These are phyloP conservation scores for Lagria hirta DNA, from an alignment of 2,888 invertebrate species.

Conservation along the genomic window DNA sequence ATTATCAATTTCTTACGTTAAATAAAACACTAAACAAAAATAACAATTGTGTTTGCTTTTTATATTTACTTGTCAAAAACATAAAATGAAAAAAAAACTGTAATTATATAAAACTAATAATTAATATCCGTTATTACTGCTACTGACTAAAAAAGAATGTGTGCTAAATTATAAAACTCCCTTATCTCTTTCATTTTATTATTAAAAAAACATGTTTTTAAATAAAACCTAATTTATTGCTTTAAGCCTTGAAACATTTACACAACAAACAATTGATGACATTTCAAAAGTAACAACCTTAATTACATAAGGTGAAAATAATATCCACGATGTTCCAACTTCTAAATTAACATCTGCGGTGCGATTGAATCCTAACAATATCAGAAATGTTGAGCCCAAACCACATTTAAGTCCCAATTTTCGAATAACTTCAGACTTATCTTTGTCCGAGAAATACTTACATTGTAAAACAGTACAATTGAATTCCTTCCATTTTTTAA, in stretches of 20 bases:
- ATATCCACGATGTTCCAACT: conserved; percentile 31
- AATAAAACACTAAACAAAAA: too few relatives aligned
- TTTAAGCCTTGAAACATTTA: conserved; percentile 32
- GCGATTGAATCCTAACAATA: conserved; percentile 34
- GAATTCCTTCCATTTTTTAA: conserved; percentile 38
- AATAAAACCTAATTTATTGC: conserved; percentile 6
- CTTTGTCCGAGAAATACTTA: conserved; percentile 7
- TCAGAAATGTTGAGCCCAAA: conserved; percentile 30
- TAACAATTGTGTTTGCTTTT: too few relatives aligned
- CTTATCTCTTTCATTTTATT: too few relatives aligned
- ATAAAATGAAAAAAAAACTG: too few relatives aligned
- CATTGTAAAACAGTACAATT: conserved; percentile 38
- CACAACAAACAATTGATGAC: conserved; percentile 24
- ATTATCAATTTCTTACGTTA: background rate
- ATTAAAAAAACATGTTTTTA: background rate
- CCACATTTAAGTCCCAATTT: background rate
- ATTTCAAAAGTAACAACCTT: conserved; percentile 25
- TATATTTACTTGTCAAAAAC: too few relatives aligned
- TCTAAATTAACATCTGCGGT: conserved; percentile 29
- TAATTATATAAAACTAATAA: background rate
- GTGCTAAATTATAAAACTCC: background rate
- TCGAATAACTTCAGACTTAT: conserved; percentile 1
- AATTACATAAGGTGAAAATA: conserved; percentile 38
- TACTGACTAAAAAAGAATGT: too few relatives aligned
- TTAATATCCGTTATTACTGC: too few relatives aligned